Evolutionary conservation across 2,113 vertebrate genomes (phyloP), one percentile per base, ranked within the genome.

Genomic region (Sphyrna mokarran): DNA sequence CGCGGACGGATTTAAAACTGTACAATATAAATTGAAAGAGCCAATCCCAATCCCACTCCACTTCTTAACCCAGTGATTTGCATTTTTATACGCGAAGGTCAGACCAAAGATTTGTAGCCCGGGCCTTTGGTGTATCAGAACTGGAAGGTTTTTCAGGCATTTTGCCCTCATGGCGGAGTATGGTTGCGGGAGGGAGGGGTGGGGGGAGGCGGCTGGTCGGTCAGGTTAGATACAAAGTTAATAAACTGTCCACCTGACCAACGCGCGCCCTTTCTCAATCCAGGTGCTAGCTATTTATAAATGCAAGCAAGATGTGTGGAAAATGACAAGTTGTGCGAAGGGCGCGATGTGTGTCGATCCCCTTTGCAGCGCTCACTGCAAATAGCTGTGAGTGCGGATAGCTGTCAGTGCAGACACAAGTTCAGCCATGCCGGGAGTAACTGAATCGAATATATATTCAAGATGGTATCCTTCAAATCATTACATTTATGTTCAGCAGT

Each of bases 11-110:
- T 93, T 93, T 93, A 9, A 93, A 93, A 93, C 33, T 66, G 89
- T 93, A 37, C 89, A 66, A 66, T 8, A 33, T 22, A 66, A 66
- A n/a, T 68, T 37, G n/a, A 93, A 93, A n/a, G 89, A 93, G 89
- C 89, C 89, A 93, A 93, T 93, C 61, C 89, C 58, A 91, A 18
- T 37, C 58, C 58, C 58, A 93, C 61, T 22, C 89, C 33, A 68
- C n/a, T 63, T 37, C 18, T 93, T 37, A 93, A 93, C 63, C 61
- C 10, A 37, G 33, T 93, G 89, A 68, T 68, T 93, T 93, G 89
- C 89, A 93, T 93, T 93, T 63, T 93, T 91, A 61, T 1, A 66
- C n/a, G 89, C 58, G 63, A 93, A 93, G 89, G 89, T 93, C 89
- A 93, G 61, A 91, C 14, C 61, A 91, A 20, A 93, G 89, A 33